Conservation (phyloP, 2,888 invertebrate genomes). For the Leucania comma region DNA sequence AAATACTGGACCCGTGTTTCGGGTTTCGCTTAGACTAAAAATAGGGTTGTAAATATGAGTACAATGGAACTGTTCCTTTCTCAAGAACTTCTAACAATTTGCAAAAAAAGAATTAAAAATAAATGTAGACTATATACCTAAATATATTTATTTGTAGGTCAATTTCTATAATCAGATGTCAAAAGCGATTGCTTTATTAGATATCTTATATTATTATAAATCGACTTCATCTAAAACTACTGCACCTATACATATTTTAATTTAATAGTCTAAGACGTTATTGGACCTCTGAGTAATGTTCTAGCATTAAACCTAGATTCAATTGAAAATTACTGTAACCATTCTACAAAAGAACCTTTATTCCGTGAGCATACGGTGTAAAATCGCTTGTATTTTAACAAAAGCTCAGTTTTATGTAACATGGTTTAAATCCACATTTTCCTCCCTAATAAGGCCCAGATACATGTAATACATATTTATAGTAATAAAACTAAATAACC, state of each 20-base stretch:
- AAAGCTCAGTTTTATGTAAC: not conserved
- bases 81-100: no score
- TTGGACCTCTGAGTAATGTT: constrained; percentile 9
- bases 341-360: constrained; percentile 5
- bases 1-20: no score
- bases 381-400: constrained; percentile 6
- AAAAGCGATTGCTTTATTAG: not conserved
- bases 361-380: fast-evolving
- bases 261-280: not conserved
- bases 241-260: constrained; percentile 9
- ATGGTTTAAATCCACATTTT: constrained; percentile 19
- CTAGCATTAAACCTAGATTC: not conserved
- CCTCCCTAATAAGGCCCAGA: constrained; percentile 41
- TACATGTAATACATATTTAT: constrained; percentile 41
- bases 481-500: constrained; percentile 56
- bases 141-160: no score
- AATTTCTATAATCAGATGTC: not conserved
- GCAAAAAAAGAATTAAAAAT: no score
- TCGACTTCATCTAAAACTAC: not conserved
- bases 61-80: no score
- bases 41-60: no score
- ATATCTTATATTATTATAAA: constrained; percentile 2
- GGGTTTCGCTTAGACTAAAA: no score
- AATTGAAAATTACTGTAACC: not conserved
- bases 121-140: no score